These are phyloP conservation scores for Patiria miniata DNA, from an alignment of 35 echinoderm and acorn worm species.

Conservation along the genomic window DNA sequence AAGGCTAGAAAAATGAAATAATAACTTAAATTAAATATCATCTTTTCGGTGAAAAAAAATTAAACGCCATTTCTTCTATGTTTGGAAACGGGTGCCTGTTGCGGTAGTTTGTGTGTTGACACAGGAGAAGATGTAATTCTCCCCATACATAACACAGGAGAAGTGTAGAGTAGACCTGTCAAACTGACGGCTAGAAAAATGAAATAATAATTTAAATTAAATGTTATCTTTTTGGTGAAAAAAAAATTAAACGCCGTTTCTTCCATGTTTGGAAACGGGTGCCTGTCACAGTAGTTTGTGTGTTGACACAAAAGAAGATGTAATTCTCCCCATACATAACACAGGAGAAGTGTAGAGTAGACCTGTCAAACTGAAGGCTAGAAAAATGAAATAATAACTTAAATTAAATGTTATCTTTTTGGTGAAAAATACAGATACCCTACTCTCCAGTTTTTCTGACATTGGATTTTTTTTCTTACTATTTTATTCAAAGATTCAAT, in stretches of 20 bases:
- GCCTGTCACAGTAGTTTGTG: constrained; percentile 24
- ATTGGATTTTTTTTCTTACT: no score
- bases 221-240: no score
- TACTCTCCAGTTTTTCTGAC: no score
- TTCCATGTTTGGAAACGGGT: neutral
- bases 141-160: constrained; percentile 53
- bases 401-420: no score
- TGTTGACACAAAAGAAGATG: constrained; percentile 36
- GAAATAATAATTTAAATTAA: no score
- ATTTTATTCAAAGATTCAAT: no score
- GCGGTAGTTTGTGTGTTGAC: constrained; percentile 45
- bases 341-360: constrained; percentile 36
- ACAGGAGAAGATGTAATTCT: constrained; percentile 27
- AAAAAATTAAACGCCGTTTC: neutral
- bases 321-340: constrained; percentile 48
- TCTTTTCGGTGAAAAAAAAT: no score
- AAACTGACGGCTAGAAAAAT: neutral
- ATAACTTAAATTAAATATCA: no score
- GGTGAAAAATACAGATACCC: no score
- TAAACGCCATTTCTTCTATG: neutral
- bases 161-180: constrained; percentile 12
- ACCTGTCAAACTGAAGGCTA: neutral
- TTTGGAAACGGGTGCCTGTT: neutral
- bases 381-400: no score
- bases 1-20: neutral